Evolutionary conservation across 2,888 invertebrate species (phyloP), one percentile per base, ranked within the genome.

Genomic region (Cheilosia vernalis): DNA sequence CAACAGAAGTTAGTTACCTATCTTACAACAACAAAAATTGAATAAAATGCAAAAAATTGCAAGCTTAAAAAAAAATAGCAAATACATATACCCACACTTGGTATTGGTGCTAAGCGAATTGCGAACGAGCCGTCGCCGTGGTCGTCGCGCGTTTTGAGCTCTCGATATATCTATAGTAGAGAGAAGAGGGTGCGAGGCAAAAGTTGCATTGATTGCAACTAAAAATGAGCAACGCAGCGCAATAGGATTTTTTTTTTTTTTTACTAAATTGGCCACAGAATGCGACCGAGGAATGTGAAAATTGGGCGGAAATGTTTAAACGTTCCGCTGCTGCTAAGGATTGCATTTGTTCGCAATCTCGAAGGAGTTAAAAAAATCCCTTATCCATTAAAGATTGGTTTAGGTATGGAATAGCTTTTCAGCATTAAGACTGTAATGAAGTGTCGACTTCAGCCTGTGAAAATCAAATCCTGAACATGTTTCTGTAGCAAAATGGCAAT

Each of bases 1-100:
- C 85, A 80, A 85, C 81, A 77, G 72, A 81, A 85, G 76, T 81
- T 85, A 61, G 69, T 84, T 70, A 66, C 69, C 74, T 70, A 66
- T 64, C 74, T 74, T 76, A 74, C 80, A 74, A 74, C 69, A 84
- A 76, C 74, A 74, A 84, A 80, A 76, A 79, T 69, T 58, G 44
- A 79, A 72, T 63, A 72, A 77, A 77, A 69, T 61, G 33, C 21
- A 53, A 60, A 40, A 44, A 44, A 67, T 2, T 55, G 60, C 30
- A 55, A 30, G 27, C 30, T 30, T 9, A 30, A 30, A 56, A 70
- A 70, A 72, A 27, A 37, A 44, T 21, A 21, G 21, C 44, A 63
- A 61, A 61, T 66, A 64, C 53, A 66, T 61, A 74, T 66, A 80
- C 60, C 66, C 66, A 80, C 80, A 73, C 73, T 79, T 72, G 64